A percentile compares a stretch with the other conserved stretches of the same genome.
Conservation (phyloP, 2,113 vertebrate genomes). For the Lanius ludovicianus region DNA sequence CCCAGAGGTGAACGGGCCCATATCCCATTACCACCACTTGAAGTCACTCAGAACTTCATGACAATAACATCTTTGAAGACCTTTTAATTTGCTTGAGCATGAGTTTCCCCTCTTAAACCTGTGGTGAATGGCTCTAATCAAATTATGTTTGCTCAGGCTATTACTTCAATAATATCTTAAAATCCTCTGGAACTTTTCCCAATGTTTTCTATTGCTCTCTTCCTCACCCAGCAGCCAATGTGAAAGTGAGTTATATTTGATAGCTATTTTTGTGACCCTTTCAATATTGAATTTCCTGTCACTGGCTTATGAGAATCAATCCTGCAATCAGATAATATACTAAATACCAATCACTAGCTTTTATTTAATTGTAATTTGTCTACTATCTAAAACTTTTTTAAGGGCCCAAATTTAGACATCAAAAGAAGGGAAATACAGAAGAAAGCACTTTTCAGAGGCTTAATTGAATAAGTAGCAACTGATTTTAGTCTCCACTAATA, state of each 20-base stretch:
- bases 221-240: not conserved
- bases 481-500: not conserved
- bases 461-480: not conserved
- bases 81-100: not conserved
- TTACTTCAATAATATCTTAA: conserved; percentile 26
- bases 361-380: not conserved
- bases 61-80: conserved; percentile 27
- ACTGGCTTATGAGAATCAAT: not conserved
- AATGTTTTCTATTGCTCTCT: not conserved
- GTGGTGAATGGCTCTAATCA: conserved; percentile 6
- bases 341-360: not conserved
- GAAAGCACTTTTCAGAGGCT: not conserved
- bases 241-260: not conserved
- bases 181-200: not conserved
- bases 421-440: not conserved
- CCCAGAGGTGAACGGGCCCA: not conserved
- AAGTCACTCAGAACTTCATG: not conserved
- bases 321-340: not conserved
- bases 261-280: not conserved
- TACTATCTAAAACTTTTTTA: not conserved
- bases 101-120: conserved; percentile 26
- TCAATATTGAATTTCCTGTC: conserved; percentile 4
- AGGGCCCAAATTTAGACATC: not conserved
- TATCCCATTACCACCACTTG: not conserved
- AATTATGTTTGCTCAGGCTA: not conserved